phyloP scores from a whole-genome alignment of 2,888 invertebrate genomes.

The Schizaphis graminum region DNA sequence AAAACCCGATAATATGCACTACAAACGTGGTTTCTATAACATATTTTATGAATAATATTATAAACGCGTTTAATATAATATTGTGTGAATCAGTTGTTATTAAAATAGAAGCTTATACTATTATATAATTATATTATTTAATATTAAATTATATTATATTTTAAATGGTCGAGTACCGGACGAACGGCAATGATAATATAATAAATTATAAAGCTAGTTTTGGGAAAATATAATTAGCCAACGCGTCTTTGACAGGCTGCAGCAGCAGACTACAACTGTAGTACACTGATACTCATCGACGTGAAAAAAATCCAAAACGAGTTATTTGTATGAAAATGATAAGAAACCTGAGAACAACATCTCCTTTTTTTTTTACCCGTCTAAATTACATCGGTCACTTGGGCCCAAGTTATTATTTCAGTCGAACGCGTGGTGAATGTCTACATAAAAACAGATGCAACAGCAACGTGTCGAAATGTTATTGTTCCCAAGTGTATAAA shows the following conservation, averaged over 20 bases:
- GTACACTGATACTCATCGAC: conserved; percentile 7
- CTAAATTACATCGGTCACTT: conserved; percentile 5
- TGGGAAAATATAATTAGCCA: conserved; percentile 42
- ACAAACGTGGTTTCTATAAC: not conserved
- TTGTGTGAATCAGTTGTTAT: not conserved
- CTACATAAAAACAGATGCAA: conserved; percentile 7
- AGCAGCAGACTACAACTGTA: not conserved
- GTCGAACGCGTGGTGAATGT: not conserved
- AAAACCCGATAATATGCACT: not conserved
- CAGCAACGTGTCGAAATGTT: not conserved
- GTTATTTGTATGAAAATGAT: conserved; percentile 34
- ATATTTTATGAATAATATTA: not conserved
- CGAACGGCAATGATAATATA: not conserved
- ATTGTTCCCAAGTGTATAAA: not conserved
- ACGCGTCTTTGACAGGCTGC: not conserved
- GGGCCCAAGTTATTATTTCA: not conserved
- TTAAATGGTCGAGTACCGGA: not conserved
- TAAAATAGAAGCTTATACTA: not conserved
- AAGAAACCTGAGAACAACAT: conserved; percentile 26
- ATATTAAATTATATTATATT: conserved; percentile 18
- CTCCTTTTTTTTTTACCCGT: not conserved
- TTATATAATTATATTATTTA: not conserved
- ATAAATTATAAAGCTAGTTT: conserved; percentile 15
- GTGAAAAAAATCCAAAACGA: conserved; percentile 33
- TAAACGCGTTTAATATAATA: not conserved